Percentiles rank a stretch among this genome's conserved stretches.
These are phyloP conservation scores for Metallyticus violacea DNA, from an alignment of 2,888 invertebrate genomes.

Conservation along the genomic window DNA sequence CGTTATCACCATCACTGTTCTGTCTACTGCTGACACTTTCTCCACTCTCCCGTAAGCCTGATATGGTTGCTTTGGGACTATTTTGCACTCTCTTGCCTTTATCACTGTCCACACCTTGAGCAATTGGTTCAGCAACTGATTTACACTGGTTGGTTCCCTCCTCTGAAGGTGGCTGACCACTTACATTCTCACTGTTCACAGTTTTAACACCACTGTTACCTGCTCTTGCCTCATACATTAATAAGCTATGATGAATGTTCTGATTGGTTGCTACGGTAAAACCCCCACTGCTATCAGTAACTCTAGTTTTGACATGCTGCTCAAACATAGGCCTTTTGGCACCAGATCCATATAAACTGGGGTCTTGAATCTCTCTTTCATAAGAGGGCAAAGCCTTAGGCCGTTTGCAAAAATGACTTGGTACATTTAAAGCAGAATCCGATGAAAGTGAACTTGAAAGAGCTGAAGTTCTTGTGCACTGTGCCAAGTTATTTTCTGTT, in stretches of 20 bases:
- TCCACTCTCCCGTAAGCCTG: too few relatives aligned
- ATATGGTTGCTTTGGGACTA: neutral
- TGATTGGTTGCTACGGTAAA: too few relatives aligned
- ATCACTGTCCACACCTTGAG: neutral
- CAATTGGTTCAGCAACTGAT: neutral
- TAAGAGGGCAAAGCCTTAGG: neutral
- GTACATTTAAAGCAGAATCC: neutral
- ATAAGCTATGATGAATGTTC: too few relatives aligned
- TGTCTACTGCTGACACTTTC: neutral
- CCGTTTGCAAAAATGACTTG: constrained; percentile 2
- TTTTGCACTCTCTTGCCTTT: neutral
- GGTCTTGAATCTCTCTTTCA: neutral
- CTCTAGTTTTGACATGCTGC: neutral
- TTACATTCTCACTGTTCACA: neutral
- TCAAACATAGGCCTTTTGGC: constrained; percentile 1
- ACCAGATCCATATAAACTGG: neutral
- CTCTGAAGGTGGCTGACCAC: too few relatives aligned
- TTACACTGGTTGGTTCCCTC: too few relatives aligned
- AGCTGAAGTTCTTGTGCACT: neutral
- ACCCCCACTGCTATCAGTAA: too few relatives aligned
- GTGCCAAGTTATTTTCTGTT: neutral
- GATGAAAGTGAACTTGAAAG: neutral
- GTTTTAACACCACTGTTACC: too few relatives aligned
- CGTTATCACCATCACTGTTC: neutral
- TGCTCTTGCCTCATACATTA: too few relatives aligned